Evolutionary conservation across 2,888 invertebrate species (phyloP), one percentile per base, ranked within the genome.

Genomic region (Plagodis dolabraria): DNA sequence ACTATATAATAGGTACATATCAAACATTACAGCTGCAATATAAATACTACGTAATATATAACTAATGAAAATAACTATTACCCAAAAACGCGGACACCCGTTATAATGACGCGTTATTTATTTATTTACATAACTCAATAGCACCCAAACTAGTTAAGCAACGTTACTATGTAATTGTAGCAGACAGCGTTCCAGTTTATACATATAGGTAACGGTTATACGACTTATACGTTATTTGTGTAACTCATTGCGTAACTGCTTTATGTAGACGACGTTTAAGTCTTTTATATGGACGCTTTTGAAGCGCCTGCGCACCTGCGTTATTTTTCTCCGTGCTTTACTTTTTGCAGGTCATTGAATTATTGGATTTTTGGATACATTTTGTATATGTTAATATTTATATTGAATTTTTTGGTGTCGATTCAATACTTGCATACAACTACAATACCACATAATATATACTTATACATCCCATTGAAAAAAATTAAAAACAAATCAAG

Each of bases 181-280:
- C 55, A 47, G 50, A 52, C n/a, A 36, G 46, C 59, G 68, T 64
- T 61, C 68, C 63, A 68, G 45, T 63, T 68, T 63, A 60, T 59
- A 60, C 49, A 46, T 45, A 50, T 50, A 48, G 50, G 52, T 51
- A 55, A 43, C 38, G 43, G 54, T 43, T 52, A 52, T 53, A 49
- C 11, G 47, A 35, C 40, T 42, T 51, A 51, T 52, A 48, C 12
- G 48, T 36, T 44, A 38, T 67, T 64, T 68, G 68, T 71, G 67
- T 70, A 71, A 69, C 62, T 35, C 33, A 63, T 74, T 69, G 53
- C 67, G 53, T 57, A 72, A 72, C 53, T 5, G 33, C 57, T 59
- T 61, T 60, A 55, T 61, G 59, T 53, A 60, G 59, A 54, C 35
- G 62, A 64, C 81, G 83, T 82, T 79, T 79, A 82, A 73, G 78